Conservation (phyloP, 2,113 vertebrate species). For the Dermatemys mawii region DNA sequence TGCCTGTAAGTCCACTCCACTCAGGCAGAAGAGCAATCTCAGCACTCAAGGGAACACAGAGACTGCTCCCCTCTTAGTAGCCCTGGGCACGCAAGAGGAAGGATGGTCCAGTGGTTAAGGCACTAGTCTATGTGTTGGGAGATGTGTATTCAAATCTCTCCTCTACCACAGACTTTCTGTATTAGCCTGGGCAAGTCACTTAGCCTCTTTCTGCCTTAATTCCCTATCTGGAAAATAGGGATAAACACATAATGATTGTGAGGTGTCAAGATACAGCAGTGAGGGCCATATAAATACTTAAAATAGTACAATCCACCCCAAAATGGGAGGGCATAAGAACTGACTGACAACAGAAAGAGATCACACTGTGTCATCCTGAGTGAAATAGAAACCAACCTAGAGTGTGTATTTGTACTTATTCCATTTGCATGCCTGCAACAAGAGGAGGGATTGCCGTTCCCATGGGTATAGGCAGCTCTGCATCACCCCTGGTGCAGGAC, state of each 20-base stretch:
- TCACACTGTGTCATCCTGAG: neutral
- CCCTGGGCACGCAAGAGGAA: neutral
- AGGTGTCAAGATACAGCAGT: neutral
- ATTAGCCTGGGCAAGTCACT: neutral
- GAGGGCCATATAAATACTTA: neutral
- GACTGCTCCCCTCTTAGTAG: neutral
- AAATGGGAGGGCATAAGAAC: neutral
- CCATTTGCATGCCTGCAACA: neutral
- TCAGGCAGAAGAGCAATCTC: neutral
- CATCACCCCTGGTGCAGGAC: neutral
- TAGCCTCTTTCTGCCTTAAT: neutral
- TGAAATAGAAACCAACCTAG: neutral
- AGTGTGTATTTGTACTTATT: neutral
- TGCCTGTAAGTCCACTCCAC: neutral
- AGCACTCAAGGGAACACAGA: rapidly evolving
- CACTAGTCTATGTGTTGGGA: neutral
- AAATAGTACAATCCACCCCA: neutral
- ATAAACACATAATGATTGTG: neutral
- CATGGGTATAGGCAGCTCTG: neutral
- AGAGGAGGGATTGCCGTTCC: neutral
- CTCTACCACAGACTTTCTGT: neutral
- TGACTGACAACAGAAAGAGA: neutral
- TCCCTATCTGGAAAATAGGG: neutral
- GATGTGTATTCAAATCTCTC: neutral
- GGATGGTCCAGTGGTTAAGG: neutral